Evolutionary conservation across 2,888 invertebrate species (phyloP), one percentile per base, ranked within the genome.

Genomic region (Phymatocera aterrima): DNA sequence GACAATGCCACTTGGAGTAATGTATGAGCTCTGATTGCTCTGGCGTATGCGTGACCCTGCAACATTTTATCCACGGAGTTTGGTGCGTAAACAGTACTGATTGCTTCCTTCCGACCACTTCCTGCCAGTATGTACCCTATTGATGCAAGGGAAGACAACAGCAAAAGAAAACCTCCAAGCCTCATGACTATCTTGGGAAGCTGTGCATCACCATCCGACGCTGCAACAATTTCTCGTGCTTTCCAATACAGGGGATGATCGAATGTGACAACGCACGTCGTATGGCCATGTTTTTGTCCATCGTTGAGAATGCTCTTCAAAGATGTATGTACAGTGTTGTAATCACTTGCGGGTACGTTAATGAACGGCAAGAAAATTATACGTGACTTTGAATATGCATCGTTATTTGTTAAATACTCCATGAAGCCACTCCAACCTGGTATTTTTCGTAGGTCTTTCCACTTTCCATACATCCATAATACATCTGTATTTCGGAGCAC

Each of bases 21-120:
- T 31, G 78, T 81, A 79, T 87, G 85, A 46, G 80, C 86, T 79
- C 86, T 79, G 18, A 87, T 83, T 61, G 84, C 85, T 34, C 86
- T 79, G 1, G 83, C 46, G 80, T 86, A 87, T 12, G 83, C 81
- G 74, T 85, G 85, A 8, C 86, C 85, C 60, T 61, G 18, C 75
- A 85, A 60, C 43, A 87, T 85, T 79, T 86, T 85, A 37, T 64
- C 37, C 57, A 81, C 82, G 21, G 82, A 82, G 46, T 77, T 79
- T 57, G 78, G 70, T 64, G 85, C 83, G 77, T 80, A 83, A 28
- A 81, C 79, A 43, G 15, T 31, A 48, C 79, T 77, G 28, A 83
- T 77, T n/a, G 81, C 48, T 37, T 84, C 83, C 57, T 82, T 81
- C 28, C 83, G 75, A 6, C 83, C 84, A 79, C 81, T 81, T n/a